Conservation (phyloP, 2,888 invertebrate genomes). For the Drosophila stalkeri region DNA sequence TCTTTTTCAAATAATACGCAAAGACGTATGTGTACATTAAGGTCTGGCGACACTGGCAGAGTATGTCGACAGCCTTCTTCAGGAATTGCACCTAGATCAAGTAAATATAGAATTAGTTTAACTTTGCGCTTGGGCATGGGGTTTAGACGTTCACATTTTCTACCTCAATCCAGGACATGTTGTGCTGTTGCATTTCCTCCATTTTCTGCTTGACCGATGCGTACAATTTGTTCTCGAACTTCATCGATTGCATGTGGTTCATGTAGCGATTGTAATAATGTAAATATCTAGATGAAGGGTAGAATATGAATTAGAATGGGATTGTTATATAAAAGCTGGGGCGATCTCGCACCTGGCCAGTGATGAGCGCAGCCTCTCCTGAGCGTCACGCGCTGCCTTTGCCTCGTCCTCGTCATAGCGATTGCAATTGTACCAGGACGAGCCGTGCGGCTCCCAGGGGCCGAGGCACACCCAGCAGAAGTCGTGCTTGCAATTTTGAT, state of each 20-base stretch:
- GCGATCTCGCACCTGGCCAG: conserved; percentile 91
- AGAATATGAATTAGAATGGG: neutral
- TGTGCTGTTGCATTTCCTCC: conserved; percentile 99
- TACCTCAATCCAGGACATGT: conserved; percentile 99
- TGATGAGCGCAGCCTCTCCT: conserved; percentile 96
- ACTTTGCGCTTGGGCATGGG: neutral
- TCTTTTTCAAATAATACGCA: conserved; percentile 98
- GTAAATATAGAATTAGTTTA: neutral
- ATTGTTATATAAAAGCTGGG: neutral
- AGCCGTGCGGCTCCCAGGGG: conserved; percentile 99
- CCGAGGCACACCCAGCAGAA: conserved; percentile 99
- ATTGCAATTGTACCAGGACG: conserved; percentile 99
- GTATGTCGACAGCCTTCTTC: conserved; percentile 98
- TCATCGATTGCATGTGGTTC: conserved; percentile 99
- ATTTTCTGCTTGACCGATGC: conserved; percentile 98
- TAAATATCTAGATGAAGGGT: conserved; percentile 89
- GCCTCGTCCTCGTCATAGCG: conserved; percentile 98
- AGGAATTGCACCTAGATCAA: conserved; percentile 94
- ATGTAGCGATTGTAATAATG: conserved; percentile 99
- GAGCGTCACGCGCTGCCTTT: conserved; percentile 97
- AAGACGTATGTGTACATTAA: conserved; percentile 99
- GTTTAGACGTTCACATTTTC: neutral
- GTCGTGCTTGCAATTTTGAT: conserved; percentile 98
- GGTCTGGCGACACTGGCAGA: conserved; percentile 98
- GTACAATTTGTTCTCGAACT: conserved; percentile 98